Base-by-base conservation (phyloP, 2,888 invertebrate genomes). In the Trissonchulus latispiculum region DNA sequence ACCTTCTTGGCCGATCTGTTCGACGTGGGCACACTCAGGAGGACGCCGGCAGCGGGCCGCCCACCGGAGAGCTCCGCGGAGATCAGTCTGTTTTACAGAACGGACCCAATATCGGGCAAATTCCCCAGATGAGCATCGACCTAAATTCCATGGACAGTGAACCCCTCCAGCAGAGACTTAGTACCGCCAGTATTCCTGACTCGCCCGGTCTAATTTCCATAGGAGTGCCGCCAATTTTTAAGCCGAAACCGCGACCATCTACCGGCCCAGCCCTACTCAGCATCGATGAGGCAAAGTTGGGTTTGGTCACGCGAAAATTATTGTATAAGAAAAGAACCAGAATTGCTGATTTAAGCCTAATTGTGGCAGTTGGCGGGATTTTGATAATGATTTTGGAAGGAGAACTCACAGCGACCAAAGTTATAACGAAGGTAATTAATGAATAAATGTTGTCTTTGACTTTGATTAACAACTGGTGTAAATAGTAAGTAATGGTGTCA, bases 341-440 rank as follows among this genome's bases (percentile, higher is more conserved):
- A 31, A 32, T n/a, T 23, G 36, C 36, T 36, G 69, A 68, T n/a
- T n/a, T 36, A n/a, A 36, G 69, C 69, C n/a, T 33, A n/a, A 36
- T 68, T 8, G 36, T 68, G 33, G 69, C 69, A 3, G 35, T 36
- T 35, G n/a, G 31, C 15, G 69, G 69, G 36, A 68, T 68, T 68
- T n/a, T 36, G 23, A 33, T 68, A n/a, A 68, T 68, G 69, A 68
- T 68, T 8, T 15, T 68, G 28, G 69, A 68, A 68, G 69, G 69
- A 32, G 69, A 68, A n/a, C 33, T 68, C n/a, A 36, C 36, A 35
- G 69, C 69, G 2, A 33, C 33, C 15, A 3, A 15, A 15, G 36
- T 8, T 23, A 33, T 68, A 8, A 32, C 33, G 36, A 68, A 68
- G 36, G 69, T 33, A 68, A 23, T 48, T 48, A 23, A n/a, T 23